Percentiles rank a stretch among this genome's conserved stretches.
Evolutionary conservation across 2,797 vertebrate genomes (phyloP).

Genomic region (Sarcophilus harrisii): DNA sequence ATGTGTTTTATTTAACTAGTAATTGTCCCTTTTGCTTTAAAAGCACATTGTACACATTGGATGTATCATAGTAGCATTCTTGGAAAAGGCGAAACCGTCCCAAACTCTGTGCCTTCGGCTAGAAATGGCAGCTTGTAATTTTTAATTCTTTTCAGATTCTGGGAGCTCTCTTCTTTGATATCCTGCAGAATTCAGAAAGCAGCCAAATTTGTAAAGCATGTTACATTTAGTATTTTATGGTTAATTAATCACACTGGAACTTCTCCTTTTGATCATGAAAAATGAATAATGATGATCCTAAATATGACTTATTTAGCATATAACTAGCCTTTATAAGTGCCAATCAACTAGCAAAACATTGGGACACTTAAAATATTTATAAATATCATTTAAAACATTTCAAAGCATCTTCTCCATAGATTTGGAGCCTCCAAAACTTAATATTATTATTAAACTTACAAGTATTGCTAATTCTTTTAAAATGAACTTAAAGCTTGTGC

Average conservation of each 20-base stretch:
- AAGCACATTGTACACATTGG: constrained; percentile 51
- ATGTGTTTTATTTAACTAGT: constrained; percentile 49
- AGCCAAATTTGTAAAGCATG: constrained; percentile 43
- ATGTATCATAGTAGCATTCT: constrained; percentile 43
- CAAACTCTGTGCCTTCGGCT: constrained; percentile 34
- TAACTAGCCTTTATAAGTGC: neutral
- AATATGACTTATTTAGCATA: neutral
- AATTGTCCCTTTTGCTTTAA: constrained; percentile 45
- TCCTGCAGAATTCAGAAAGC: constrained; percentile 26
- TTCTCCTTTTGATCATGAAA: neutral
- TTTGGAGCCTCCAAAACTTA: neutral
- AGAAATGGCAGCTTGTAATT: constrained; percentile 24
- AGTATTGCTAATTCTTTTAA: neutral
- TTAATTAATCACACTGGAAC: neutral
- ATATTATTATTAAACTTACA: neutral
- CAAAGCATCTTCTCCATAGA: constrained; percentile 1
- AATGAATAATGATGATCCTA: neutral
- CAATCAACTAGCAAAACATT: neutral
- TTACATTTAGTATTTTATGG: constrained; percentile 33
- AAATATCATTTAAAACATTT: neutral
- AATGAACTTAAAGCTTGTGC: neutral
- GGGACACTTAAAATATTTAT: constrained; percentile 22
- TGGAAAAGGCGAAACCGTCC: constrained; percentile 33
- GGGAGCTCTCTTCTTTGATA: constrained; percentile 12
- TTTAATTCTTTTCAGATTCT: constrained; percentile 29